Evolutionary conservation across 2,797 vertebrate species (phyloP), one percentile per base, ranked within the genome.

Genomic region (Platalea minor): DNA sequence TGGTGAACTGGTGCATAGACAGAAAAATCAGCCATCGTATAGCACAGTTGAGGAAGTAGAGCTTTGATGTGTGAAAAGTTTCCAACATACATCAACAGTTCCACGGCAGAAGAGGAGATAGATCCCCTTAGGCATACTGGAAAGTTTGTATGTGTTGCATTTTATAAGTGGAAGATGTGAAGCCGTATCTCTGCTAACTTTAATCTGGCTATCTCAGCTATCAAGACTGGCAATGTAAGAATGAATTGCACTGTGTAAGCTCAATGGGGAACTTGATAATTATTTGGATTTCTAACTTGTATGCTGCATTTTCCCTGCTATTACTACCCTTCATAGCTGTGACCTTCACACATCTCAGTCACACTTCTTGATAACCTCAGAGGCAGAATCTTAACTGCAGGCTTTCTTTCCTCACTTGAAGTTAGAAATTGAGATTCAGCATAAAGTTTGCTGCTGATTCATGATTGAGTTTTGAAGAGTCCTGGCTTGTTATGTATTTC

Each of bases 321-420:
- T 82, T 93, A 43, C 24, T 91, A 61, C 43, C 19, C 25, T 72
- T 84, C 83, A 50, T 61, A 81, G 24, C 45, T 81, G 93, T 18
- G 77, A 81, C 70, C 64, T 93, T 97, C 91, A 92, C 92, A 88
- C 60, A 5, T 91, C 78, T 94, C 75, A 68, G 64, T 77, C 89
- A 85, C 89, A 91, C 65, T 61, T 88, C 37, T 39, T 78, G 90
- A 86, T 81, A 86, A 65, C 65, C 17, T 91, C 59, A 53, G 56
- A 79, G 88, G 53, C 23, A 85, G 31, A 57, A 83, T 68, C 45
- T 80, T 63, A 67, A 19, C 56, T 26, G 7, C 65, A 78, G 29
- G 17, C 21, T 90, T 78, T 46, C 64, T 56, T 68, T 86, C 60
- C 41, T 67, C 41, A 21, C 76, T 43, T 19, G 10, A 50, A 63